Conservation (phyloP, 2,113 vertebrate genomes). For the Myocastor coypus region DNA sequence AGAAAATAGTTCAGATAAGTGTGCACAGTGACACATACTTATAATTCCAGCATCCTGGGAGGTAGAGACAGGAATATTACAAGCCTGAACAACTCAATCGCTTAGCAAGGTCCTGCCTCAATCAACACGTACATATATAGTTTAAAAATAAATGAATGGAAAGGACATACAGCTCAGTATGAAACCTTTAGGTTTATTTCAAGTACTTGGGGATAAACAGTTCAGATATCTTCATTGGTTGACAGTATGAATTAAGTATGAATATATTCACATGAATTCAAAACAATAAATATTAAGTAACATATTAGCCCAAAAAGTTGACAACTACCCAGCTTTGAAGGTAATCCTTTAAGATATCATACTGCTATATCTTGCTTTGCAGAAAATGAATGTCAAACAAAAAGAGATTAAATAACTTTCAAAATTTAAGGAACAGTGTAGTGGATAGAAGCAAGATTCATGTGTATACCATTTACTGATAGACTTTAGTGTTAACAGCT, state of each 20-base stretch:
- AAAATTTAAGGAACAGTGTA: not conserved
- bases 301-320: not conserved
- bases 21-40: not conserved
- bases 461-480: not conserved
- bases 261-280: not conserved
- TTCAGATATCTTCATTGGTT: not conserved
- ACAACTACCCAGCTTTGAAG: not conserved
- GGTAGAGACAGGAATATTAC: not conserved
- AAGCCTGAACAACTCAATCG: not conserved
- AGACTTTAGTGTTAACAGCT: not conserved
- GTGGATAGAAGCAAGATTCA: not conserved
- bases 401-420: not conserved
- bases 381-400: not conserved
- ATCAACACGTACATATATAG: not conserved
- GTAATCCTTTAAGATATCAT: not conserved
- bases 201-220: not conserved
- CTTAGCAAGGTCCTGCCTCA: not conserved
- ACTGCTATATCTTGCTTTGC: constrained; percentile 3
- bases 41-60: not conserved
- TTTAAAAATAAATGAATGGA: not conserved
- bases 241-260: not conserved
- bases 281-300: not conserved
- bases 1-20: not conserved
- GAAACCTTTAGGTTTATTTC: not conserved
- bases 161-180: not conserved